phyloP scores from a whole-genome alignment of 2,797 vertebrate species.

The Molossus alvarezi region DNA sequence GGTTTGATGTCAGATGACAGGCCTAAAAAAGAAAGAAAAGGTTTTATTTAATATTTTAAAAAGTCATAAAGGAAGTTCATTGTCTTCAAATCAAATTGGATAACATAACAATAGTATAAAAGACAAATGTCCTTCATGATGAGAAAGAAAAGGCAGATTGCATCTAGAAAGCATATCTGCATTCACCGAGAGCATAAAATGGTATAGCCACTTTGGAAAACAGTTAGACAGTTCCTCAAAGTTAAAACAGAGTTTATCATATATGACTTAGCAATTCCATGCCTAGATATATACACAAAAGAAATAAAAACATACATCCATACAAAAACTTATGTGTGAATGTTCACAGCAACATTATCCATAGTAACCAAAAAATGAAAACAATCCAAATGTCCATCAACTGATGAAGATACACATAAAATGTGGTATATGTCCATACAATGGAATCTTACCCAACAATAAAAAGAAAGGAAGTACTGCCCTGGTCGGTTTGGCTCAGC shows the following conservation, averaged over 20 bases:
- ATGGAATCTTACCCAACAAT: slow-evolving; percentile 36
- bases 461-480: slow-evolving; percentile 47
- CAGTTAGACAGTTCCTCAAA: slow-evolving; percentile 9
- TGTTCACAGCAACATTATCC: slow-evolving; percentile 57
- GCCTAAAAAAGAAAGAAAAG: slow-evolving; percentile 88
- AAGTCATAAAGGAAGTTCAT: slow-evolving; percentile 49
- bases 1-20: slow-evolving; percentile 91
- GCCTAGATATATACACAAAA: not conserved
- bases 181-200: slow-evolving; percentile 32
- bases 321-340: slow-evolving; percentile 38
- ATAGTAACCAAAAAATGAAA: slow-evolving; percentile 32
- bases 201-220: not conserved
- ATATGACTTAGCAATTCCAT: slow-evolving; percentile 47
- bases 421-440: not conserved
- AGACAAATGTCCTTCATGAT: slow-evolving; percentile 24
- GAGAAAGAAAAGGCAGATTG: not conserved
- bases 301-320: slow-evolving; percentile 44
- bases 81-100: slow-evolving; percentile 76
- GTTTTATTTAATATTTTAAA: slow-evolving; percentile 70
- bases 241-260: not conserved
- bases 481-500: too few species aligned
- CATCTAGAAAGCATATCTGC: slow-evolving; percentile 11
- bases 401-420: slow-evolving; percentile 43
- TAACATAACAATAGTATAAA: slow-evolving; percentile 25
- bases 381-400: slow-evolving; percentile 4